Conservation (phyloP, 1,140 invertebrate species). For the Pseudomyrmex gracilis region DNA sequence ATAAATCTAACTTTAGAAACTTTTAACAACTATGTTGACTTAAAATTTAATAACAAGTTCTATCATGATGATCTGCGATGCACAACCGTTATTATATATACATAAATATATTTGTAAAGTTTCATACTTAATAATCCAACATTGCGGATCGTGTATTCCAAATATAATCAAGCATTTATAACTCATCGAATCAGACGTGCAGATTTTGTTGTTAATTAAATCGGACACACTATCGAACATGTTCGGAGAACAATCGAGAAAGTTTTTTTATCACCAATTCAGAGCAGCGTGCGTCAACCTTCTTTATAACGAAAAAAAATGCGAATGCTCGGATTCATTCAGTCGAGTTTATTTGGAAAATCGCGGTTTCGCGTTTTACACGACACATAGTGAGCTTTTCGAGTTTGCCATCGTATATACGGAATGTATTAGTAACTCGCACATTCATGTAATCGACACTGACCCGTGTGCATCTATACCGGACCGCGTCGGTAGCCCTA, state of each 20-base stretch:
- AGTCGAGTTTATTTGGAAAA: constrained; percentile 58
- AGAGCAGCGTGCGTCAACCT: constrained; percentile 15
- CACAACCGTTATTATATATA: background rate
- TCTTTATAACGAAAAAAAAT: constrained; percentile 37
- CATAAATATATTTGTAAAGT: no score
- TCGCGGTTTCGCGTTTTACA: constrained; percentile 44
- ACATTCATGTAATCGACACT: constrained; percentile 67
- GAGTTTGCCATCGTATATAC: constrained; percentile 19
- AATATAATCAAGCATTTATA: constrained; percentile 31
- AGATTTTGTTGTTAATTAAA: constrained; percentile 44
- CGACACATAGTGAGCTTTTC: constrained; percentile 52
- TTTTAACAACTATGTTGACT: background rate
- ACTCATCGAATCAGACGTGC: constrained; percentile 25
- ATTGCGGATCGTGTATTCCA: background rate
- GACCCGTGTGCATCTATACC: constrained; percentile 28
- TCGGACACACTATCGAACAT: constrained; percentile 1
- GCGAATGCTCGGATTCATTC: constrained; percentile 38
- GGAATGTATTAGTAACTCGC: constrained; percentile 59
- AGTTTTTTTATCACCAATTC: constrained; percentile 37
- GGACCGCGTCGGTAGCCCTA: constrained; percentile 24
- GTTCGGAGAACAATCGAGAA: constrained; percentile 21
- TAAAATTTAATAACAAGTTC: constrained; percentile 24
- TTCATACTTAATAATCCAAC: background rate
- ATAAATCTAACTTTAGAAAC: background rate
- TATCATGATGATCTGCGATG: constrained; percentile 2